Conservation (phyloP, 1,140 invertebrate species). For the Pantala flavescens region DNA sequence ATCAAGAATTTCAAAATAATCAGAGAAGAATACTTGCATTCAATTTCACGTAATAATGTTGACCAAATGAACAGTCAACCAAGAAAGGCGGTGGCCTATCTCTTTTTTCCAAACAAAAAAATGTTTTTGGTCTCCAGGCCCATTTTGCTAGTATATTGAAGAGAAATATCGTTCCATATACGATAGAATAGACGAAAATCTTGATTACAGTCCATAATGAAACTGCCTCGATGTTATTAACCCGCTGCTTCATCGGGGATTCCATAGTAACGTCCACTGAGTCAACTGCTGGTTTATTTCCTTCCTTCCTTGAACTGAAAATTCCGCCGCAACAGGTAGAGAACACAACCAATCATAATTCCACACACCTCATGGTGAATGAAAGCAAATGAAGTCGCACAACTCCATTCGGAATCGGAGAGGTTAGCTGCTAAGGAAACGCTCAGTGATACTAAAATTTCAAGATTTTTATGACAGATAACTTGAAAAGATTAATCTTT, state of each 20-base stretch:
- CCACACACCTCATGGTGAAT: no score
- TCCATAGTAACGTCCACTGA: background rate
- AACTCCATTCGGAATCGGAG: no score
- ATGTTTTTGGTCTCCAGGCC: background rate
- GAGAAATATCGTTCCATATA: background rate
- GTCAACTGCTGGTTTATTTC: no score
- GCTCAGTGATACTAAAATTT: no score
- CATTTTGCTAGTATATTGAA: background rate
- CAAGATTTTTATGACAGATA: background rate
- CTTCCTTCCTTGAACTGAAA: no score
- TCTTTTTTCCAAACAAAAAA: background rate
- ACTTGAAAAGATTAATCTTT: background rate
- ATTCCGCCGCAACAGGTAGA: no score
- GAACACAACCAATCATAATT: no score
- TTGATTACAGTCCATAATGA: background rate
- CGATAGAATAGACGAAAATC: background rate
- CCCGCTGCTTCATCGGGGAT: background rate
- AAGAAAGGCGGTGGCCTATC: background rate
- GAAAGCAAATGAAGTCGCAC: no score
- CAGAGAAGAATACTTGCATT: constrained; percentile 14
- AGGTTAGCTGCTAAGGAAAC: no score
- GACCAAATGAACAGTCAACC: background rate
- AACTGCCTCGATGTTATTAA: background rate
- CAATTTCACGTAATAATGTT: constrained; percentile 13
- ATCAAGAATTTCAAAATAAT: background rate